Evolutionary conservation across 2,113 vertebrate genomes (phyloP).

Genomic region (Blennius ocellaris): DNA sequence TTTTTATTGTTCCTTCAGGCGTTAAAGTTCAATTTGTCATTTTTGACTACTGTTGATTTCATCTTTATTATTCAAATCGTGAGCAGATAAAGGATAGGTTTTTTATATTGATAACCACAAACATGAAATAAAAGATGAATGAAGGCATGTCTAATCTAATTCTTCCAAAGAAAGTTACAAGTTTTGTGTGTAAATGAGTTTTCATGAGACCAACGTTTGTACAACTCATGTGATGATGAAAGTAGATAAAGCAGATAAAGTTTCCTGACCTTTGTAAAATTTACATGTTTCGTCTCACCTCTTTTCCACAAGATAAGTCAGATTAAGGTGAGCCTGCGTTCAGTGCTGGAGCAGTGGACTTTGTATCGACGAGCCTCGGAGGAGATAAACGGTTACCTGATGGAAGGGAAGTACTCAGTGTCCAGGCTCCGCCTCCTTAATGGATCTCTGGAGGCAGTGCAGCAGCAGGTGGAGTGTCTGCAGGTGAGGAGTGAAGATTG

Average conservation of each 20-base stretch:
- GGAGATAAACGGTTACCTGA: slow-evolving; percentile 89
- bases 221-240: no score
- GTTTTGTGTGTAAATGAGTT: no score
- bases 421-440: slow-evolving; percentile 91
- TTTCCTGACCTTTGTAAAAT: not conserved
- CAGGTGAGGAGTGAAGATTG: slow-evolving; percentile 83
- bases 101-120: no score
- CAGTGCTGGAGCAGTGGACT: slow-evolving; percentile 91
- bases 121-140: no score
- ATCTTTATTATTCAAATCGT: no score
- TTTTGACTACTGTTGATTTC: no score
- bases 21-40: no score
- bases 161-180: no score
- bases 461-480: slow-evolving; percentile 91
- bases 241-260: no score
- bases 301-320: slow-evolving; percentile 85
- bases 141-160: no score
- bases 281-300: not conserved
- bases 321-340: slow-evolving; percentile 89
- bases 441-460: slow-evolving; percentile 93
- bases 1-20: not conserved
- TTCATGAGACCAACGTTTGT: no score
- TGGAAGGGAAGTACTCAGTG: slow-evolving; percentile 93
- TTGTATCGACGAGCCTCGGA: slow-evolving; percentile 89
- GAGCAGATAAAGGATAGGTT: no score